Base-by-base conservation (phyloP, 2,113 vertebrate genomes). In the Erpornis zantholeuca region DNA sequence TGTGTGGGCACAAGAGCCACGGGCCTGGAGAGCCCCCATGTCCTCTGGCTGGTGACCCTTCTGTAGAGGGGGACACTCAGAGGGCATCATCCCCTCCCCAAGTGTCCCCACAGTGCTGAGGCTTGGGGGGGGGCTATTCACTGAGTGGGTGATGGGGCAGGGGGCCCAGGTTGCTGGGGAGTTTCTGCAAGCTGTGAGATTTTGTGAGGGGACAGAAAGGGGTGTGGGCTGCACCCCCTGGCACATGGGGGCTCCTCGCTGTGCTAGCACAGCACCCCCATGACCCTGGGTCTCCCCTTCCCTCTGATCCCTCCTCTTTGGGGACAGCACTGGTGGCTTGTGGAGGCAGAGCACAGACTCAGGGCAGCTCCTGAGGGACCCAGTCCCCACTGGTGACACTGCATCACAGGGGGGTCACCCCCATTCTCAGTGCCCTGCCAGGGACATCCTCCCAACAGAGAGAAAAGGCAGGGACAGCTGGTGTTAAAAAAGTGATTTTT, bases 401-500 rank as follows among this genome's bases (percentile, higher is more conserved):
- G 65, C 2, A 2, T 3, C 4, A 15, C 12, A 18, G 7, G 10
- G 14, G 45, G 17, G 15, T 40, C n/a, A 12, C 20, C 38, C 35
- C n/a, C 13, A 6, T 56, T 56, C 66, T 14, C 7, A 8, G 40
- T 35, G 68, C 40, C 40, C 52, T 66, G 57, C 38, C 27, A 57
- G 14, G 31, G 65, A 31, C 14, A 12, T 49, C 19, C 22, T 38
- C 49, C 38, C 69, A 52, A n/a, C 53, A 72, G 21, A 88, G 68
- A 94, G 87, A 95, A 84, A 70, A 88, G 95, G 82, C 28, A 18
- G 71, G 94, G 91, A 94, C 92, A 87, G 93, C 88, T 83, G 66
- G 44, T 93, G 81, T 96, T 97, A 97, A 92, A 97, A 98, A 98
- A 91, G 85, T 87, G 61, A 65, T 96, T 94, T 97, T 88, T 95